Conservation (phyloP, 2,113 vertebrate genomes). For the Ictalurus punctatus region DNA sequence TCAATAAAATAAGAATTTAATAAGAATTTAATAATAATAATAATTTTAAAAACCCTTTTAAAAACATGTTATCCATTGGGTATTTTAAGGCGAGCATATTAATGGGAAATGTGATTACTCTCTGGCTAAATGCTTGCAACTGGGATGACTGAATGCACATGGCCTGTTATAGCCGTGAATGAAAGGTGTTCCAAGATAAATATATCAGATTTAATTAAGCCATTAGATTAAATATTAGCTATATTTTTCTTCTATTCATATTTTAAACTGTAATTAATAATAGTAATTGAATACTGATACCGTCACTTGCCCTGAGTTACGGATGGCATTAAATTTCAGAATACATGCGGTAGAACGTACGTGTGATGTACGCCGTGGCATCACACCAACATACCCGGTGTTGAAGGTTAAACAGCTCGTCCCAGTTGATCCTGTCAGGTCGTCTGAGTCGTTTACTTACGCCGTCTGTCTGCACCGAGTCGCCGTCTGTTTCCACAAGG, state of each 20-base stretch:
- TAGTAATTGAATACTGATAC: neutral
- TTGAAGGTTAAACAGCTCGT: conserved; percentile 73
- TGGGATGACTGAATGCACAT: neutral
- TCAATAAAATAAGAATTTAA: too few relatives aligned
- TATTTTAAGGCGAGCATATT: neutral
- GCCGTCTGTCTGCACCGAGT: too few relatives aligned
- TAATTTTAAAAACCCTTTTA: neutral
- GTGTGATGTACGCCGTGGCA: neutral
- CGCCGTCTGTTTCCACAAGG: too few relatives aligned
- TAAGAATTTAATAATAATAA: too few relatives aligned
- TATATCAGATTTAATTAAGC: neutral
- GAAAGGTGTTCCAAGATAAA: neutral
- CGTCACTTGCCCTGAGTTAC: neutral
- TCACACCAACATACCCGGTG: conserved; percentile 60
- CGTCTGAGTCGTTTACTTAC: neutral
- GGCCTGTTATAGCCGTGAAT: neutral
- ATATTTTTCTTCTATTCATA: neutral
- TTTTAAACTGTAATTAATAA: neutral
- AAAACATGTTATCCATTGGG: neutral
- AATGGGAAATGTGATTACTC: neutral
- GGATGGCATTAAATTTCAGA: neutral
- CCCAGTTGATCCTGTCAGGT: conserved; percentile 50
- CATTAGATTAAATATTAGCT: neutral
- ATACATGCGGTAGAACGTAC: neutral
- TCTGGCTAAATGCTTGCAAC: neutral